These are phyloP conservation scores for Junonia oenone DNA, from an alignment of 2,888 invertebrate species.

Conservation along the genomic window DNA sequence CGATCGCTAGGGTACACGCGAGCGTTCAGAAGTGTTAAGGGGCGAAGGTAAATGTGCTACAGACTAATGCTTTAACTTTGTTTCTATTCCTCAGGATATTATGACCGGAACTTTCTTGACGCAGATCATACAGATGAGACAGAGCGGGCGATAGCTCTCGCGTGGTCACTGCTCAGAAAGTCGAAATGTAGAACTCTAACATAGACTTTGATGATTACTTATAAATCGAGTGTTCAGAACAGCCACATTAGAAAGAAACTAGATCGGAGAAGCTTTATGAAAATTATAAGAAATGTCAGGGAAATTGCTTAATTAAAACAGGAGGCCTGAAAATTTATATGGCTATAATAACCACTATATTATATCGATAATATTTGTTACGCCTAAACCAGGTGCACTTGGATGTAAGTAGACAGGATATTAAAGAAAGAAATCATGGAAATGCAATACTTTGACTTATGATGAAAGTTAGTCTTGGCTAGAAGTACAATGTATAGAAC, in stretches of 20 bases:
- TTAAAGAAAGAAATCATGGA: not conserved
- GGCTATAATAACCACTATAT: not conserved
- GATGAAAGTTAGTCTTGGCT: conserved; percentile 2
- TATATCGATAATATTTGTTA: not conserved
- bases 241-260: not conserved
- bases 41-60: conserved; percentile 69
- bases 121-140: not conserved
- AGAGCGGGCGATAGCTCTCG: not conserved
- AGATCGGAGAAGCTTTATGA: not conserved
- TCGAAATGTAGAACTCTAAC: not conserved
- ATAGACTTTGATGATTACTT: not conserved
- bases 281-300: not conserved
- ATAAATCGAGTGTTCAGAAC: not conserved
- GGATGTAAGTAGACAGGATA: not conserved
- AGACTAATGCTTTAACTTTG: conserved; percentile 43
- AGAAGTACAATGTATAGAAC: not conserved
- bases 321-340: not conserved
- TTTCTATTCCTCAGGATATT: conserved; percentile 32
- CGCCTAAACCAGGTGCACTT: not conserved
- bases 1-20: conserved; percentile 65
- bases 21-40: conserved; percentile 67
- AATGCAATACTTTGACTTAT: not conserved
- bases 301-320: conserved; percentile 1
- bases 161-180: not conserved
- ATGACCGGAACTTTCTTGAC: not conserved